Percentiles rank a stretch among this genome's conserved stretches.
phyloP scores from a whole-genome alignment of 2,113 vertebrate genomes.

The Apteryx owenii region DNA sequence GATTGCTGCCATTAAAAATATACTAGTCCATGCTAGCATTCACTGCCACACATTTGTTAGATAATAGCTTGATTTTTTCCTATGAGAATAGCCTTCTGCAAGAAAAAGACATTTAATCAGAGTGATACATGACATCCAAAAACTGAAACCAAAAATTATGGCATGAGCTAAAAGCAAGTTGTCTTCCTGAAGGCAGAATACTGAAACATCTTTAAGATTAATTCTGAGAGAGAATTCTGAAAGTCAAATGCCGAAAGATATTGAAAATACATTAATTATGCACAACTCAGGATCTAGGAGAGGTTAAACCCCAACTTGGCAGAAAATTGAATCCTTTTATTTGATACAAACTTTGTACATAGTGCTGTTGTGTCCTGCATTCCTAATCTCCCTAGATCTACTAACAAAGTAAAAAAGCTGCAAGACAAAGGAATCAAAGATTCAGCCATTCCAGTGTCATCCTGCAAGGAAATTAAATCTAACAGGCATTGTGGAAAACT shows the following conservation, averaged over 20 bases:
- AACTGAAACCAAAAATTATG: constrained; percentile 61
- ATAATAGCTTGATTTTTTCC: constrained; percentile 66
- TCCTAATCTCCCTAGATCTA: constrained; percentile 50
- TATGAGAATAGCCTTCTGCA: constrained; percentile 50
- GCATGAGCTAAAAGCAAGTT: constrained; percentile 52
- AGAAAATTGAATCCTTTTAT: constrained; percentile 72
- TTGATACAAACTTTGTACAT: constrained; percentile 63
- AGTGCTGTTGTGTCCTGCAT: constrained; percentile 52
- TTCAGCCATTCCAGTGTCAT: not conserved
- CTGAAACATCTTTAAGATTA: constrained; percentile 72
- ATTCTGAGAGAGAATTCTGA: constrained; percentile 64
- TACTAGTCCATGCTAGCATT: constrained; percentile 54
- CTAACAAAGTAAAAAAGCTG: not conserved
- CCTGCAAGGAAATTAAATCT: constrained; percentile 43
- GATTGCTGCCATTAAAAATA: constrained; percentile 67
- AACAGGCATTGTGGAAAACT: not conserved
- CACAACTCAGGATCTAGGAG: constrained; percentile 63
- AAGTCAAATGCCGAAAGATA: constrained; percentile 73
- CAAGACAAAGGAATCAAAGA: constrained; percentile 28
- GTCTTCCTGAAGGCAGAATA: constrained; percentile 60
- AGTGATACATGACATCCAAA: constrained; percentile 64
- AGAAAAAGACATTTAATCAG: constrained; percentile 65
- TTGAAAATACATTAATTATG: constrained; percentile 73
- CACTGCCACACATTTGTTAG: constrained; percentile 67
- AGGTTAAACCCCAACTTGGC: constrained; percentile 71